A percentile compares a stretch with the other conserved stretches of the same genome.
phyloP scores from a whole-genome alignment of 2,113 vertebrate species.

The Calyptommatus sinebrachiatus region DNA sequence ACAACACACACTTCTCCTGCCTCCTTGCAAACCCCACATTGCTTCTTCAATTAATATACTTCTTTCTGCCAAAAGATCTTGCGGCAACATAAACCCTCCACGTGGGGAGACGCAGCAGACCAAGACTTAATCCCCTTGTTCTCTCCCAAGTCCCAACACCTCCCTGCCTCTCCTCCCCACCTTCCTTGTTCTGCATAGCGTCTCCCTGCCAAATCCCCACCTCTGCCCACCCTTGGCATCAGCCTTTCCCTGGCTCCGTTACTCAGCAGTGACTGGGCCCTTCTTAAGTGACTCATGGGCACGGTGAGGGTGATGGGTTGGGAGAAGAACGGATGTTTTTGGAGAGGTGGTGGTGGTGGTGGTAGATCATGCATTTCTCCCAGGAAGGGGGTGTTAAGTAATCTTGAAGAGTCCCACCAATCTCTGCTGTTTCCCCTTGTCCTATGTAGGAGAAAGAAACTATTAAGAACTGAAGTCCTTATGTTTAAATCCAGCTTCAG shows the following conservation, averaged over 20 bases:
- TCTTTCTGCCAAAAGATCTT: not conserved
- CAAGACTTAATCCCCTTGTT: not conserved
- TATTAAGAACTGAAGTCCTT: not conserved
- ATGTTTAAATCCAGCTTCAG: not conserved
- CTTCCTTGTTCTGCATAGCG: not conserved
- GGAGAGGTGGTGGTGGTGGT: not conserved
- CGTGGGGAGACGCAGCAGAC: too few species aligned
- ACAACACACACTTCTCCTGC: not conserved
- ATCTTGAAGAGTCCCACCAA: not conserved
- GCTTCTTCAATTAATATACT: not conserved
- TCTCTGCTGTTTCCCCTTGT: not conserved
- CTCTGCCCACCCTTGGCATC: not conserved
- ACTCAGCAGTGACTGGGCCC: not conserved
- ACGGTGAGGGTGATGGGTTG: not conserved
- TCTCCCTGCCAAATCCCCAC: not conserved
- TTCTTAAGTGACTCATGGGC: not conserved
- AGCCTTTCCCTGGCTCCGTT: not conserved
- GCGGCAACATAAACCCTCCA: not conserved
- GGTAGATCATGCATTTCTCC: too few species aligned
- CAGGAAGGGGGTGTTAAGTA: too few species aligned
- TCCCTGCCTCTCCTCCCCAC: not conserved
- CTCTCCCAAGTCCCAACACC: not conserved
- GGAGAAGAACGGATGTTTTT: not conserved
- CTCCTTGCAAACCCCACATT: not conserved
- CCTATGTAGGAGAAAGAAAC: not conserved